Evolutionary conservation across 2,888 invertebrate genomes (phyloP).

Genomic region (Keiferia lycopersicella): DNA sequence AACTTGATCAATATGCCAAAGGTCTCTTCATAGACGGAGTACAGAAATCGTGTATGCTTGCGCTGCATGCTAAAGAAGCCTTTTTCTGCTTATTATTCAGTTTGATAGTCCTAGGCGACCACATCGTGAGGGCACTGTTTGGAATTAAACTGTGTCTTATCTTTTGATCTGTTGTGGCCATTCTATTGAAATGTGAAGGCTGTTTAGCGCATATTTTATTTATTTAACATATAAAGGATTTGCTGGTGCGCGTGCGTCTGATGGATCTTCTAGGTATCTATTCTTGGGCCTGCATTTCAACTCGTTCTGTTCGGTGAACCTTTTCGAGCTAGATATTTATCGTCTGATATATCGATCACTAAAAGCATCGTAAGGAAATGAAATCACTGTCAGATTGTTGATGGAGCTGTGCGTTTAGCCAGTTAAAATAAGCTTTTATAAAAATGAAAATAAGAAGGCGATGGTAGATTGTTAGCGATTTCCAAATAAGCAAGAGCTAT

Average conservation of each 20-base stretch:
- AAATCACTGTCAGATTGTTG: neutral
- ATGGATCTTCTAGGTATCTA: neutral
- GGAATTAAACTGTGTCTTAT: slow-evolving; percentile 58
- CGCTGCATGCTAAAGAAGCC: slow-evolving; percentile 63
- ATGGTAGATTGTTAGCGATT: slow-evolving; percentile 5
- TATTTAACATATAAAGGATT: slow-evolving; percentile 8
- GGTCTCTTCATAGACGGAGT: slow-evolving; percentile 60
- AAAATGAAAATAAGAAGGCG: too few relatives aligned
- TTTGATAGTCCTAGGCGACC: slow-evolving; percentile 55
- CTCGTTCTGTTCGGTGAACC: neutral
- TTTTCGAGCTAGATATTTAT: neutral
- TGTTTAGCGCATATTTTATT: slow-evolving; percentile 22
- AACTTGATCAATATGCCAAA: slow-evolving; percentile 74
- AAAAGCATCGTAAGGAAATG: neutral
- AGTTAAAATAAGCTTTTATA: too few relatives aligned
- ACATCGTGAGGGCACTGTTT: slow-evolving; percentile 56
- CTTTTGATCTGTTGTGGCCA: slow-evolving; percentile 45
- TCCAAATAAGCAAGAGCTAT: neutral
- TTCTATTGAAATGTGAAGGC: slow-evolving; percentile 29
- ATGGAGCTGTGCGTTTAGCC: neutral
- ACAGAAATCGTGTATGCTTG: slow-evolving; percentile 73
- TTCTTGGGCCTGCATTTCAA: neutral
- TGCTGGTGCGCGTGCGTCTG: neutral
- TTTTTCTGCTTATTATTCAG: slow-evolving; percentile 66
- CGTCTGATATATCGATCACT: neutral